A percentile compares a stretch with the other conserved stretches of the same genome.
Conservation (phyloP, 2,113 vertebrate species). For the Bucco capensis region DNA sequence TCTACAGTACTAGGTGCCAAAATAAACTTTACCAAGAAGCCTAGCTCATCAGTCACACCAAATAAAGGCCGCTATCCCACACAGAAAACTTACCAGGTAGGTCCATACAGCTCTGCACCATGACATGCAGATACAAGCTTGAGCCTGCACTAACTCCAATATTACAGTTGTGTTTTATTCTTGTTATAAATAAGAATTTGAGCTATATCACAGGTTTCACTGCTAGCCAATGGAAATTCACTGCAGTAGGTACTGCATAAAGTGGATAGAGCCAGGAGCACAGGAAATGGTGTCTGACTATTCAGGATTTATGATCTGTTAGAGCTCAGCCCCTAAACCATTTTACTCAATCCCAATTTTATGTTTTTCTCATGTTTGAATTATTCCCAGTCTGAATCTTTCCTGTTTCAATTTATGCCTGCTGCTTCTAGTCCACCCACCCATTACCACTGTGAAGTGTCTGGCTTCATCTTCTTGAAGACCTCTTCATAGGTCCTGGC, state of each 20-base stretch:
- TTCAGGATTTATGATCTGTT: not conserved
- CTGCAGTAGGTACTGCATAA: not conserved
- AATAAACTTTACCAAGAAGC: not conserved
- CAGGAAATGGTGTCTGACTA: not conserved
- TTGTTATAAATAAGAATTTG: not conserved
- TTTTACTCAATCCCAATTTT: not conserved
- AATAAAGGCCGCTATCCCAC: not conserved
- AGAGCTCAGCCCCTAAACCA: not conserved
- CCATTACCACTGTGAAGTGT: not conserved
- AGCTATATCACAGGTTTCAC: not conserved
- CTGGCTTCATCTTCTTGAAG: not conserved
- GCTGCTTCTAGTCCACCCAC: not conserved
- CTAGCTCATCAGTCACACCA: not conserved
- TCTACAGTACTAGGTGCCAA: not conserved
- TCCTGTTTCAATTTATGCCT: not conserved
- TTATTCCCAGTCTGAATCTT: not conserved
- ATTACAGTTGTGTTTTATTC: not conserved
- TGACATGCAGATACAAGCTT: not conserved
- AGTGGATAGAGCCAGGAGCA: not conserved
- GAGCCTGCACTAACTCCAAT: not conserved
- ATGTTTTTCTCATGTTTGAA: not conserved
- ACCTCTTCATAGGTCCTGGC: not conserved
- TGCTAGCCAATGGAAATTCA: conserved; percentile 13
- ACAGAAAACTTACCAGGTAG: not conserved
- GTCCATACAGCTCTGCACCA: not conserved